phyloP scores from a whole-genome alignment of 2,113 vertebrate genomes.

The Seriola dumerili region DNA sequence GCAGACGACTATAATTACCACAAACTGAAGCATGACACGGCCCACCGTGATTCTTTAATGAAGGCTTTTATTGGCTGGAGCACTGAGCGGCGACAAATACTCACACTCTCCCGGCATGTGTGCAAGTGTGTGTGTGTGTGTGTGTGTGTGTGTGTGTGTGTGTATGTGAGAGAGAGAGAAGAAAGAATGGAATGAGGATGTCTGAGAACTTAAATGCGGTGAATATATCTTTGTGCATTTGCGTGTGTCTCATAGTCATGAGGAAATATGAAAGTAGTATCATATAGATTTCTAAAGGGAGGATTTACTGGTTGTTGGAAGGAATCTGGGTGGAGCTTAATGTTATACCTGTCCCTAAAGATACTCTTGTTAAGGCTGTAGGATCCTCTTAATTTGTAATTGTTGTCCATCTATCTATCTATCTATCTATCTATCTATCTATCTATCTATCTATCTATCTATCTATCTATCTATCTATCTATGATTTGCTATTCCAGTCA shows the following conservation, averaged over 20 bases:
- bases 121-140: constrained; percentile 42
- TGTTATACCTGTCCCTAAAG: background rate
- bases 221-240: background rate
- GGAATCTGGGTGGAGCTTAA: no score
- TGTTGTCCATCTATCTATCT: no score
- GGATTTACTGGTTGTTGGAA: background rate
- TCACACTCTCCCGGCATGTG: constrained; percentile 76
- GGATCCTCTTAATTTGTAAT: no score
- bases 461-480: constrained; percentile 36
- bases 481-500: constrained; percentile 14
- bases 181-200: constrained; percentile 11
- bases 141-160: no score
- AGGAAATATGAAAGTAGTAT: background rate
- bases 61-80: constrained; percentile 95
- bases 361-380: background rate
- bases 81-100: constrained; percentile 69
- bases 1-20: constrained; percentile 94
- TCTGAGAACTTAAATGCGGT: background rate
- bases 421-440: background rate
- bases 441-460: constrained; percentile 3
- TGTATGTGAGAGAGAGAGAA: background rate
- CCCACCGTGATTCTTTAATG: constrained; percentile 93
- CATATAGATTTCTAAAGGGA: background rate
- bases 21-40: constrained; percentile 92
- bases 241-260: background rate